A percentile compares a stretch with the other conserved stretches of the same genome.
Evolutionary conservation across 2,888 invertebrate genomes (phyloP).

Genomic region (Apodemia duryi): DNA sequence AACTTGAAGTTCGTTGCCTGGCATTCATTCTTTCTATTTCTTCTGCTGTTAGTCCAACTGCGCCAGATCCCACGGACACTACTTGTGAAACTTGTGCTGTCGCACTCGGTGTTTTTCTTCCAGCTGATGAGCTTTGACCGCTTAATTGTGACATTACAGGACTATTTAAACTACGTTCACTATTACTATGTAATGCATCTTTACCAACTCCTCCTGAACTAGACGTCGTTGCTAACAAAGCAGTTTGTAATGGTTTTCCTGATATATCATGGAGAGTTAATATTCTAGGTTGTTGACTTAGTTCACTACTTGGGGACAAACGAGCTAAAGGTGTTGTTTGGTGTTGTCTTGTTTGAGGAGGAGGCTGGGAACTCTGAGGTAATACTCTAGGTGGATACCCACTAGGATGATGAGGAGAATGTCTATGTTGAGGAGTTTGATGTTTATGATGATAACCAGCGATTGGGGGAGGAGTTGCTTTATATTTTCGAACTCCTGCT

Average conservation of each 20-base stretch:
- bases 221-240: slow-evolving; percentile 92
- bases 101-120: slow-evolving; percentile 84
- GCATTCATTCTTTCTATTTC: slow-evolving; percentile 95
- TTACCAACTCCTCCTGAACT: slow-evolving; percentile 93
- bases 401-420: slow-evolving; percentile 87
- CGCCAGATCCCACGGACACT: slow-evolving; percentile 82
- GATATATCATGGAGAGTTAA: slow-evolving; percentile 96
- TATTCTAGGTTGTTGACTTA: slow-evolving; percentile 95
- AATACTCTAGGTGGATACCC: slow-evolving; percentile 87
- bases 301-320: slow-evolving; percentile 93
- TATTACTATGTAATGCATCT: slow-evolving; percentile 93
- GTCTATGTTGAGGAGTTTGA: slow-evolving; percentile 85
- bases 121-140: slow-evolving; percentile 90
- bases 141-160: slow-evolving; percentile 95
- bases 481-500: slow-evolving; percentile 90
- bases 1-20: slow-evolving; percentile 91
- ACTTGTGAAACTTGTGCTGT: slow-evolving; percentile 84
- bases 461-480: slow-evolving; percentile 90
- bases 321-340: slow-evolving; percentile 95
- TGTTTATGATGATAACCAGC: slow-evolving; percentile 89
- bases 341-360: slow-evolving; percentile 84
- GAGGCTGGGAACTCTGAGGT: slow-evolving; percentile 84
- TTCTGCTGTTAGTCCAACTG: slow-evolving; percentile 93
- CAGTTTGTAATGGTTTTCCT: slow-evolving; percentile 94
- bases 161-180: slow-evolving; percentile 94